phyloP scores from a whole-genome alignment of 2,888 invertebrate species.

The Mechanitis messenoides region DNA sequence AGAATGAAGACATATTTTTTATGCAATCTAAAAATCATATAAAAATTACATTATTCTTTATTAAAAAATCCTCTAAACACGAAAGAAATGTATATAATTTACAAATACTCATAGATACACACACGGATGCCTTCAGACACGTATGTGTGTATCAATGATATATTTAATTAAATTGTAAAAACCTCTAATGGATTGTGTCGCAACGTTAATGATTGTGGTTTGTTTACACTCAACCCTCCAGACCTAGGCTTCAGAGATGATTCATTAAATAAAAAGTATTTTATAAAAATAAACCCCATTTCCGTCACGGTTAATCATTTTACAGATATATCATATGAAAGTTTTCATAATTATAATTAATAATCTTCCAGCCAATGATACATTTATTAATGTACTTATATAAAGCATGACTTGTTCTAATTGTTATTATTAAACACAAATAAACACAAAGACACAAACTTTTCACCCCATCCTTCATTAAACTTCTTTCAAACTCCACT shows the following conservation, averaged over 20 bases:
- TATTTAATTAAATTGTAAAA: constrained; percentile 32
- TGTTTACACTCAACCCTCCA: constrained; percentile 27
- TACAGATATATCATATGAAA: no score
- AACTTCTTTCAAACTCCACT: not conserved
- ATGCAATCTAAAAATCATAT: no score
- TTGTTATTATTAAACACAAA: no score
- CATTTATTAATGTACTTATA: no score
- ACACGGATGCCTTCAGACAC: constrained; percentile 12
- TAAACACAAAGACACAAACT: no score
- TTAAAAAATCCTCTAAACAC: no score
- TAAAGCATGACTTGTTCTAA: no score
- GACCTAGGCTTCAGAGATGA: constrained; percentile 7
- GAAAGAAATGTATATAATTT: not conserved
- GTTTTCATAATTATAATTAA: no score
- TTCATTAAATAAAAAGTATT: not conserved
- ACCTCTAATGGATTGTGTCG: constrained; percentile 35
- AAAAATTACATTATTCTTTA: no score
- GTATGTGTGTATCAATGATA: constrained; percentile 7
- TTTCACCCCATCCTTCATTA: no score
- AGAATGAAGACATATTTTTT: no score
- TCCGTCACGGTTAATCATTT: not conserved
- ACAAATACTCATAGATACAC: not conserved
- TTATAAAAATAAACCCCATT: not conserved
- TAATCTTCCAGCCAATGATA: no score
- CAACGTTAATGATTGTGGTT: constrained; percentile 36